Base-by-base conservation (phyloP, 37 sponge, comb jelly and placozoan species). In the Halichondria panicea region DNA sequence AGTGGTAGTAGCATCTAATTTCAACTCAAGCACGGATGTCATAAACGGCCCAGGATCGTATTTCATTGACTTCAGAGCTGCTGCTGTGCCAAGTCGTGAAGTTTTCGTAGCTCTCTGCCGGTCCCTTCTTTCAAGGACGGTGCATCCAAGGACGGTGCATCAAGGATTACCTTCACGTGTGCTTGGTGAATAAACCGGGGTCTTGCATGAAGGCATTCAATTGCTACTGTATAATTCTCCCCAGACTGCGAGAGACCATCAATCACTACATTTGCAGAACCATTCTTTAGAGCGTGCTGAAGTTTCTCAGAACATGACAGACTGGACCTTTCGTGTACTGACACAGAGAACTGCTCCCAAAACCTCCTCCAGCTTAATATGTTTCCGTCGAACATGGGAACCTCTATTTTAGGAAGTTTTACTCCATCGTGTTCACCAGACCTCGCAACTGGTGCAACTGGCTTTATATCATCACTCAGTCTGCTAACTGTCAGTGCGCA, bases 151-250 rank as follows among this genome's bases (percentile, higher is more conserved):
- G n/a, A n/a, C n/a, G n/a, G n/a, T n/a, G n/a, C n/a, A n/a, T n/a
- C n/a, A n/a, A n/a, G n/a, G 38, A 71, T 71, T 22, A 53, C 30
- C 55, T 35, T 28, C 13, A 71, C 72, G 32, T 71, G 72, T 27
- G 72, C 53, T 43, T 71, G 72, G 38, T 71, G 72, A 52, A 71
- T 48, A 12, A 71, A 36, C 35, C 72, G 55, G n/a, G 72, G 72
- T 19, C 72, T n/a, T 21, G 72, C 22, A 28, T 33, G 33, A 13
- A 71, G 37, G 34, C 72, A 34, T 48, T 71, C 72, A 53, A 71
- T 71, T 33, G 72, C 72, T 71, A 53, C 72, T 25, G 55, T 28
- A 36, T 71, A 71, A 31, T 53, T 31, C 53, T 71, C 72, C 13
- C 55, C 72, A 21, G 72, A 71, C 72, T 35, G 18, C 19, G 72